Conservation (phyloP, 2,797 vertebrate genomes). For the Coranthus polyacanthus region DNA sequence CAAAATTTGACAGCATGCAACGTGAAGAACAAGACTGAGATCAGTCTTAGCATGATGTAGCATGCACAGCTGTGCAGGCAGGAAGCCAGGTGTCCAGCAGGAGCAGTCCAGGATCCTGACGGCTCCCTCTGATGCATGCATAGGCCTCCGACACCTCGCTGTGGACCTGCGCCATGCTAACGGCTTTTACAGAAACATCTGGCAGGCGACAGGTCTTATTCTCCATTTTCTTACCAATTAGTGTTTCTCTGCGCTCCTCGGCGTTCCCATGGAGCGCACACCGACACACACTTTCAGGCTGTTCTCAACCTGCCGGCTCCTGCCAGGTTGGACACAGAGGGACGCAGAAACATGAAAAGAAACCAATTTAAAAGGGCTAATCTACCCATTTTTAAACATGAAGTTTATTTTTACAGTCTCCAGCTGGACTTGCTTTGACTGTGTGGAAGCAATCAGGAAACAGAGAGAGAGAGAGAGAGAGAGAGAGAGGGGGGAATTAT, state of each 20-base stretch:
- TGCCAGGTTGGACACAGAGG: slow-evolving; percentile 65
- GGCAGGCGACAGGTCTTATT: slow-evolving; percentile 68
- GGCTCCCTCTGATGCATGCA: slow-evolving; percentile 40
- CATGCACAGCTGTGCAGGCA: slow-evolving; percentile 51
- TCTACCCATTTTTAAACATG: slow-evolving; percentile 80
- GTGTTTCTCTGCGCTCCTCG: slow-evolving; percentile 49
- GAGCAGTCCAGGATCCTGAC: slow-evolving; percentile 44
- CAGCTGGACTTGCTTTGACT: slow-evolving; percentile 79
- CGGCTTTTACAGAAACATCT: slow-evolving; percentile 79
- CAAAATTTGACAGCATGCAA: slow-evolving; percentile 33
- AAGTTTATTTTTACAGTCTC: slow-evolving; percentile 86
- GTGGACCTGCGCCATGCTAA: slow-evolving; percentile 53
- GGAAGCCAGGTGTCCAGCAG: slow-evolving; percentile 65
- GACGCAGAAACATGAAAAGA: slow-evolving; percentile 80
- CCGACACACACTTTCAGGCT: slow-evolving; percentile 24
- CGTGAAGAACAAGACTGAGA: not conserved
- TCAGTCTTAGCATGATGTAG: slow-evolving; percentile 23
- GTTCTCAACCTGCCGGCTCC: slow-evolving; percentile 61
- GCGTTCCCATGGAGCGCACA: slow-evolving; percentile 41
- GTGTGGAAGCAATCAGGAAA: slow-evolving; percentile 82
- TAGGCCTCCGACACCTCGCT: slow-evolving; percentile 71
- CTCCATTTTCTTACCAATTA: slow-evolving; percentile 76
- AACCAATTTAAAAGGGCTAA: slow-evolving; percentile 80
- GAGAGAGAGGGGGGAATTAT: slow-evolving; percentile 43
- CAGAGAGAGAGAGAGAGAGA: slow-evolving; percentile 15